Percentiles rank a stretch among this genome's conserved stretches.
These are phyloP conservation scores for Adelges cooleyi DNA, from an alignment of 1,140 invertebrate species.

Conservation along the genomic window DNA sequence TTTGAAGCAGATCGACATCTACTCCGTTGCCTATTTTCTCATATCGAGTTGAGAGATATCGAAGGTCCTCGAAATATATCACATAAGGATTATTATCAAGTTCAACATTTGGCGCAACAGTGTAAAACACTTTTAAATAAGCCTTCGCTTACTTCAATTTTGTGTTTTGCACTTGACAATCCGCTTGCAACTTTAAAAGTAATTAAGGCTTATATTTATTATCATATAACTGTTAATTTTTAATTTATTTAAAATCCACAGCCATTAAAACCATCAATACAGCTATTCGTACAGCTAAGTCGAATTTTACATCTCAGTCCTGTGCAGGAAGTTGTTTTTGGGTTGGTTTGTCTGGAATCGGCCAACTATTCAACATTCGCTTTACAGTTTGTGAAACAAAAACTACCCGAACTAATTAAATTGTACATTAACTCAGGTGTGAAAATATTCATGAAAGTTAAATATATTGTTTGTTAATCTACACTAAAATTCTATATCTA, in stretches of 20 bases:
- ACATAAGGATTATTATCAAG: slow-evolving; percentile 48
- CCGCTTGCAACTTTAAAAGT: slow-evolving; percentile 50
- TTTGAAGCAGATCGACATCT: slow-evolving; percentile 78
- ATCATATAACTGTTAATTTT: neutral
- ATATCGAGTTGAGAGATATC: slow-evolving; percentile 50
- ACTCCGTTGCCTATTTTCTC: slow-evolving; percentile 72
- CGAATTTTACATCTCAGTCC: slow-evolving; percentile 69
- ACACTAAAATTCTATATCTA: neutral
- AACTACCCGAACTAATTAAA: slow-evolving; percentile 71
- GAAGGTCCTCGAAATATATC: slow-evolving; percentile 39
- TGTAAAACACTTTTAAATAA: slow-evolving; percentile 57
- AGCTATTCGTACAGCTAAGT: slow-evolving; percentile 69
- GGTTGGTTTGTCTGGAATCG: slow-evolving; percentile 68
- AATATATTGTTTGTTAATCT: neutral
- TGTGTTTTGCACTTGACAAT: slow-evolving; percentile 68
- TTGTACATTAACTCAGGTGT: slow-evolving; percentile 66
- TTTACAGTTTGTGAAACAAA: slow-evolving; percentile 62
- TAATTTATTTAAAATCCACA: slow-evolving; percentile 42
- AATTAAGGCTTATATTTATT: slow-evolving; percentile 30
- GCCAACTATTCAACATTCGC: slow-evolving; percentile 55
- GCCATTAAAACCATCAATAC: slow-evolving; percentile 59
- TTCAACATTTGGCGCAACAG: slow-evolving; percentile 62
- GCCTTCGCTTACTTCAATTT: slow-evolving; percentile 58
- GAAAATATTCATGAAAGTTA: neutral
- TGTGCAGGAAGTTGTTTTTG: slow-evolving; percentile 81